Conservation (phyloP, 2,797 vertebrate genomes). For the Urosaurus nigricauda region DNA sequence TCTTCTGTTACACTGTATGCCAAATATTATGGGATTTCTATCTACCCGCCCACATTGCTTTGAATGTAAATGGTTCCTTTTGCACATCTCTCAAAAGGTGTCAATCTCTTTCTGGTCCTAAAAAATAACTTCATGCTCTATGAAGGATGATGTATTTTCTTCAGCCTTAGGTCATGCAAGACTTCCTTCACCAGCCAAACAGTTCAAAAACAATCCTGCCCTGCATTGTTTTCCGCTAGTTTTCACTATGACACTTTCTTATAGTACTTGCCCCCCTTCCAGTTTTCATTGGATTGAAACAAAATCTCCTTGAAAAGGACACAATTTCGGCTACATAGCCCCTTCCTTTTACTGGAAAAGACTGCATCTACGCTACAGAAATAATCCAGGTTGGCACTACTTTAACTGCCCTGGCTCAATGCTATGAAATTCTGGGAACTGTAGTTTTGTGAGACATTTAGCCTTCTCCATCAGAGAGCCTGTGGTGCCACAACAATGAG, state of each 20-base stretch:
- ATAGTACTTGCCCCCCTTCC: background rate
- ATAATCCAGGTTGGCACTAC: no score
- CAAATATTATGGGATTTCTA: background rate
- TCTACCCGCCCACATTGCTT: background rate
- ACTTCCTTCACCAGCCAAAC: background rate
- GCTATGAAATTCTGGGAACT: no score
- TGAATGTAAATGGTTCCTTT: background rate
- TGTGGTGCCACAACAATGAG: no score
- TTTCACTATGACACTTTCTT: background rate
- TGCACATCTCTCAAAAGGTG: background rate
- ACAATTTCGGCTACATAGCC: background rate
- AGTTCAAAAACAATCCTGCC: slow-evolving; percentile 1
- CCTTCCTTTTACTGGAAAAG: background rate
- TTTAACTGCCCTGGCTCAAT: no score
- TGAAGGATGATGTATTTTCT: background rate
- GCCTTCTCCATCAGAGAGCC: no score
- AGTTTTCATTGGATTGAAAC: no score
- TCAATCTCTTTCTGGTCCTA: no score
- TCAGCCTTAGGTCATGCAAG: background rate
- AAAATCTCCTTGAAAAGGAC: background rate
- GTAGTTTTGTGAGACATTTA: no score
- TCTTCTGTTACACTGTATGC: background rate
- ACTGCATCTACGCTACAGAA: no score
- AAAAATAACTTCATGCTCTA: background rate
- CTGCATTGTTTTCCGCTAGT: background rate